phyloP scores from a whole-genome alignment of 2,113 vertebrate species.

The Sylvilagus bachmani region DNA sequence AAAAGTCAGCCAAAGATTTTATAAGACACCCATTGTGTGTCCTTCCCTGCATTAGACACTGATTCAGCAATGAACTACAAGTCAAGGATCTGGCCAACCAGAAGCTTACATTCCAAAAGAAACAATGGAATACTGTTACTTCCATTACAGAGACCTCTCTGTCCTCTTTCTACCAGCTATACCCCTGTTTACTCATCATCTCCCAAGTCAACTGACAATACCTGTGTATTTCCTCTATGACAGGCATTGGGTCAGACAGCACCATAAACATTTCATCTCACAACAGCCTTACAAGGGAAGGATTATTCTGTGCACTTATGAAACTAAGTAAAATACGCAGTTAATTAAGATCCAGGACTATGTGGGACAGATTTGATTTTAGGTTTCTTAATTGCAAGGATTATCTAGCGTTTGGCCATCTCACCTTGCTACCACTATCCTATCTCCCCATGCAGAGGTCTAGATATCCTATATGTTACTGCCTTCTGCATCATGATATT shows the following conservation, averaged over 20 bases:
- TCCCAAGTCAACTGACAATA: background rate
- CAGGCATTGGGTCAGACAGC: accelerated
- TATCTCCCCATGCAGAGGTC: background rate
- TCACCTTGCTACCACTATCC: background rate
- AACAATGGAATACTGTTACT: no score
- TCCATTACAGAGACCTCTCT: background rate
- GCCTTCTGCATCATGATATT: background rate
- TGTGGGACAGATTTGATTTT: background rate
- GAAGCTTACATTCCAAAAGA: background rate
- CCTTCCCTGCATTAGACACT: background rate
- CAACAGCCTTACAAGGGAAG: accelerated
- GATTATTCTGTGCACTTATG: background rate
- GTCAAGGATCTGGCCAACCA: background rate
- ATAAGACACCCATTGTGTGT: background rate
- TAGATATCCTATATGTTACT: background rate
- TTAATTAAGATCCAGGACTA: background rate
- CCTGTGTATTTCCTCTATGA: background rate
- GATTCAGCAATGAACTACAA: background rate
- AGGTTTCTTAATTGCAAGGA: background rate
- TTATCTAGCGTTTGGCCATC: background rate
- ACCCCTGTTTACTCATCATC: background rate
- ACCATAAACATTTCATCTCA: background rate
- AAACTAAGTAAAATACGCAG: background rate
- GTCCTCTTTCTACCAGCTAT: background rate
- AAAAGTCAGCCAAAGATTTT: background rate